phyloP scores from a whole-genome alignment of 2,888 invertebrate species.

The Malachius bipustulatus region DNA sequence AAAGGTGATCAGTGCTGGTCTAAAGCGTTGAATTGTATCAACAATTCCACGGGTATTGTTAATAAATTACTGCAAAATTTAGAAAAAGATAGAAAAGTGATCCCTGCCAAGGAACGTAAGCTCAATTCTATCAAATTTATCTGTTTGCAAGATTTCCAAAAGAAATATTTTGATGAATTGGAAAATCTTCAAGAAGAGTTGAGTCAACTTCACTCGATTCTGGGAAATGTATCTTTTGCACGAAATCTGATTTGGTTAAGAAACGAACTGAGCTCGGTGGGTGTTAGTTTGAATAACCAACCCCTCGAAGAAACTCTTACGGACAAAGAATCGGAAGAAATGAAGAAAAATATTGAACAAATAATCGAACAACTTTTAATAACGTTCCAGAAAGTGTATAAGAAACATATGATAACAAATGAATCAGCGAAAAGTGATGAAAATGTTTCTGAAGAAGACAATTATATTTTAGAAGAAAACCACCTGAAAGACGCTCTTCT shows the following conservation, averaged over 20 bases:
- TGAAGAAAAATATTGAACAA: conserved; percentile 11
- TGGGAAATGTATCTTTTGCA: not conserved
- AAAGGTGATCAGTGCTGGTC: conserved; percentile 29
- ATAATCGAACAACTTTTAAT: conserved; percentile 19
- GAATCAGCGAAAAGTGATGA: conserved; percentile 23
- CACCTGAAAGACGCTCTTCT: conserved; percentile 56
- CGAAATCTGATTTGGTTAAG: not conserved
- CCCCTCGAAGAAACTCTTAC: not conserved
- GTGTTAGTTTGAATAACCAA: not conserved
- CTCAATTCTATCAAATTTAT: too few species aligned
- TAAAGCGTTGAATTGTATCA: conserved; percentile 20
- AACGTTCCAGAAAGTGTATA: conserved; percentile 23
- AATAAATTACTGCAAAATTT: conserved; percentile 22
- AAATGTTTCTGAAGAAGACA: conserved; percentile 29
- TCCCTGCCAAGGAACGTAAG: too few species aligned
- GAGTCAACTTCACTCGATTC: too few species aligned
- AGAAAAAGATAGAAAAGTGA: conserved; percentile 20
- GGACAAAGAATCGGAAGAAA: too few species aligned
- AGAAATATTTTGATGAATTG: too few species aligned
- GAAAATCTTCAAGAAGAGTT: too few species aligned
- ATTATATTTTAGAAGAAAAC: conserved; percentile 45
- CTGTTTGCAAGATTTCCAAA: too few species aligned
- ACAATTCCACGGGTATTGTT: conserved; percentile 15
- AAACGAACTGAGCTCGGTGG: too few species aligned
- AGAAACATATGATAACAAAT: conserved; percentile 18